phyloP scores from a whole-genome alignment of 2,113 vertebrate genomes.

The Petromus typicus region DNA sequence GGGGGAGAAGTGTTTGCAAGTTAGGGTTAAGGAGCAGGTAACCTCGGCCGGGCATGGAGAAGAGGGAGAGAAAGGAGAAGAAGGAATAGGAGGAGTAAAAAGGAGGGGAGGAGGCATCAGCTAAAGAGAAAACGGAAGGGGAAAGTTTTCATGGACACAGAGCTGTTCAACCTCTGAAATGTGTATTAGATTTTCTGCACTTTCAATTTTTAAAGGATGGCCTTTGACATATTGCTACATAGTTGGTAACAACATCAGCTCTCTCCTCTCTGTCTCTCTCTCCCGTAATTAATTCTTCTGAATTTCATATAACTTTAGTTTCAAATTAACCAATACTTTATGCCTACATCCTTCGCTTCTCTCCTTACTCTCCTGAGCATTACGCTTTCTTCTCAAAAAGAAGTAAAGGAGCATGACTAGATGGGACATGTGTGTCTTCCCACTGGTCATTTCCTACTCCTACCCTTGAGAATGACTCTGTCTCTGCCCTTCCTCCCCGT shows the following conservation, averaged over 20 bases:
- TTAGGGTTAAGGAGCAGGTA: not conserved
- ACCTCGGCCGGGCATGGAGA: not conserved
- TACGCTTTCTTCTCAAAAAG: not conserved
- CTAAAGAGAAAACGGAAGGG: not conserved
- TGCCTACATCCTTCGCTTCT: not conserved
- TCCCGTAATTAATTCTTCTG: not conserved
- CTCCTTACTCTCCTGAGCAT: not conserved
- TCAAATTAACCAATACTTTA: not conserved
- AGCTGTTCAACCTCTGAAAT: not conserved
- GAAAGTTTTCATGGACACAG: not conserved
- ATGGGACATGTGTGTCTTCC: not conserved
- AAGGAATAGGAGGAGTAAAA: not conserved
- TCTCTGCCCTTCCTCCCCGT: not conserved
- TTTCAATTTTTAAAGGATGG: constrained; percentile 10
- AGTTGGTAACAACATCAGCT: not conserved
- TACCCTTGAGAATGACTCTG: not conserved
- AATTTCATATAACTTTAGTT: not conserved
- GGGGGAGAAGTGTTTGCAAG: not conserved
- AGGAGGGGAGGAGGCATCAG: not conserved
- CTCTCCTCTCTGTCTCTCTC: not conserved
- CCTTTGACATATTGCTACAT: not conserved
- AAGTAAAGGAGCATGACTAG: not conserved
- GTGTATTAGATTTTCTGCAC: not conserved
- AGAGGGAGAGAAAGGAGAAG: too few relatives aligned
- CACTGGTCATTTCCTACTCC: not conserved